Percentiles rank a stretch among this genome's conserved stretches.
Conservation (phyloP, 1,140 invertebrate genomes). For the Drosophila grimshawi region DNA sequence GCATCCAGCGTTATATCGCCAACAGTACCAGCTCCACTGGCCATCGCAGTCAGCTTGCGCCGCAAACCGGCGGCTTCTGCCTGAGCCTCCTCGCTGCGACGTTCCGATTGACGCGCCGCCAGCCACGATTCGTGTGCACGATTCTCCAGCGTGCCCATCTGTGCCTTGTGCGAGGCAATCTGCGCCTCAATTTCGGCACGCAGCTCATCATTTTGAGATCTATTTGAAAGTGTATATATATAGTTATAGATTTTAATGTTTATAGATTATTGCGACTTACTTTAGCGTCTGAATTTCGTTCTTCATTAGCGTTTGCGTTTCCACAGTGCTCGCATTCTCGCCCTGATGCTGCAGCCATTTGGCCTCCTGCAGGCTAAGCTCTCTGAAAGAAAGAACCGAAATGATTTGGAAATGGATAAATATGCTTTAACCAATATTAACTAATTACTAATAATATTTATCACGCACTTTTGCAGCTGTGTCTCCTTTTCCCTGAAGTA, state of each 20-base stretch:
- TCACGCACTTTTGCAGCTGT: conserved; percentile 91
- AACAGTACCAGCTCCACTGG: conserved; percentile 49
- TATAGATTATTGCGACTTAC: conserved; percentile 85
- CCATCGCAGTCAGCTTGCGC: conserved; percentile 88
- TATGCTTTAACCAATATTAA: too few species aligned
- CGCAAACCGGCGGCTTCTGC: conserved; percentile 90
- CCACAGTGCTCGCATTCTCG: conserved; percentile 91
- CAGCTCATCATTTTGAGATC: conserved; percentile 89
- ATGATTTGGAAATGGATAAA: too few species aligned
- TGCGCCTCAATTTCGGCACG: conserved; percentile 92
- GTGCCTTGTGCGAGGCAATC: conserved; percentile 90
- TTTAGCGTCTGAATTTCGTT: conserved; percentile 92
- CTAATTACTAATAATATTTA: too few species aligned
- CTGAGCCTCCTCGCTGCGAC: conserved; percentile 90
- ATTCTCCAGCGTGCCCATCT: conserved; percentile 90
- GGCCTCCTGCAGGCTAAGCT: conserved; percentile 92
- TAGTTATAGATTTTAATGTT: conserved; percentile 10
- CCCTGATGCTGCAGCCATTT: conserved; percentile 93
- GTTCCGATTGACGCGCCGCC: conserved; percentile 89
- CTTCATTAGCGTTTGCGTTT: conserved; percentile 90
- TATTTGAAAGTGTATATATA: conserved; percentile 59
- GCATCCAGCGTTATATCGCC: conserved; percentile 22
- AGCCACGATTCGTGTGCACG: conserved; percentile 93
- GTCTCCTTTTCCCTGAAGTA: conserved; percentile 96
- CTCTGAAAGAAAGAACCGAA: conserved; percentile 86